A percentile compares a stretch with the other conserved stretches of the same genome.
phyloP scores from a whole-genome alignment of 2,888 invertebrate genomes.

The Iphiclides podalirius region DNA sequence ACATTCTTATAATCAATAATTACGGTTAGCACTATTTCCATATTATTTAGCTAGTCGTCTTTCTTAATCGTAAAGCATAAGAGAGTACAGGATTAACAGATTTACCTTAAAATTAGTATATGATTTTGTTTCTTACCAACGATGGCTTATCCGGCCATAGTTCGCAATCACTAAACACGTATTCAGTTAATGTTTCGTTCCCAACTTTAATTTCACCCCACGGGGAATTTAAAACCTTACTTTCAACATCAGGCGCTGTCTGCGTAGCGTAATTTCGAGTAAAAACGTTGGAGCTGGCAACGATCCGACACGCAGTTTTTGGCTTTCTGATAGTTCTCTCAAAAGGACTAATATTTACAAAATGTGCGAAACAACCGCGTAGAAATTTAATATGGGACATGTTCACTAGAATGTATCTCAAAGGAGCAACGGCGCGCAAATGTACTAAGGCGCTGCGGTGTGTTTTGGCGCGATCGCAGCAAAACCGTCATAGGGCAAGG shows the following conservation, averaged over 20 bases:
- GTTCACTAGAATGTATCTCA: slow-evolving; percentile 51
- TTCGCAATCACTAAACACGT: slow-evolving; percentile 78
- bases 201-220: slow-evolving; percentile 78
- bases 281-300: slow-evolving; percentile 31
- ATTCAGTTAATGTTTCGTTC: slow-evolving; percentile 79
- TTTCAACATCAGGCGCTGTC: slow-evolving; percentile 51
- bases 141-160: slow-evolving; percentile 81
- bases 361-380: slow-evolving; percentile 64
- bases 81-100: no score
- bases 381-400: slow-evolving; percentile 73
- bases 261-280: slow-evolving; percentile 51
- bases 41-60: no score
- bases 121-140: no score
- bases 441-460: slow-evolving; percentile 34
- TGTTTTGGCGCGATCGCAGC: slow-evolving; percentile 59
- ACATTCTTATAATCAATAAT: no score
- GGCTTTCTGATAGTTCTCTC: slow-evolving; percentile 47
- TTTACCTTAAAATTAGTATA: no score
- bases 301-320: slow-evolving; percentile 33
- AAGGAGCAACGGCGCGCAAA: slow-evolving; percentile 50
- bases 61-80: no score
- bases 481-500: slow-evolving; percentile 55
- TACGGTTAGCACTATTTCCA: no score
- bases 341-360: slow-evolving; percentile 43
- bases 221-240: slow-evolving; percentile 55